Evolutionary conservation across 1,140 invertebrate genomes (phyloP).

Genomic region (Plodia interpunctella): DNA sequence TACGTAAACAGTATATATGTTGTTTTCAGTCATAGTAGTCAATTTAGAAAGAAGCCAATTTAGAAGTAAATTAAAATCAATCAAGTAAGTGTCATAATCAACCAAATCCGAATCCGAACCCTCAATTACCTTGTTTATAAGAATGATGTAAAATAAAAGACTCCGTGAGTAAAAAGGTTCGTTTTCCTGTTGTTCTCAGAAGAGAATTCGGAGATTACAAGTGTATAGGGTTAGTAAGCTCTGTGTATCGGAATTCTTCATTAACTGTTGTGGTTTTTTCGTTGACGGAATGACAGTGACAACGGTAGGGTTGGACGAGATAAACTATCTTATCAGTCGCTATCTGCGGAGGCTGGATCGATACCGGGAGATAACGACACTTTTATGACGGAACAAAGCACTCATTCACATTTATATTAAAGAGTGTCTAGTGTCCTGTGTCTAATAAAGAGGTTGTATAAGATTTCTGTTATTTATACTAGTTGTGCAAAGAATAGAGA

Average conservation of each 20-base stretch:
- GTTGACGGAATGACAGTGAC: slow-evolving; percentile 26
- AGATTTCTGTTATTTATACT: no score
- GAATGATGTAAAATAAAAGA: not conserved
- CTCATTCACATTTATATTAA: not conserved
- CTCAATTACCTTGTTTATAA: not conserved
- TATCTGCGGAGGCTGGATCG: slow-evolving; percentile 46
- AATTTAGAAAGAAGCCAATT: not conserved
- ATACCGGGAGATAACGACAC: slow-evolving; percentile 26
- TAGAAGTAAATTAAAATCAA: no score
- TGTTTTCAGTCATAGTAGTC: not conserved
- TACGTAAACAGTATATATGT: no score
- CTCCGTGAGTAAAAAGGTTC: not conserved
- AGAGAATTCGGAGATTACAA: slow-evolving; percentile 3
- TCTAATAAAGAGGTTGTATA: no score
- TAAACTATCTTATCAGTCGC: slow-evolving; percentile 58
- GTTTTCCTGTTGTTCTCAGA: not conserved
- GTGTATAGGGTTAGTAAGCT: not conserved
- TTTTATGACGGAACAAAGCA: slow-evolving; percentile 1
- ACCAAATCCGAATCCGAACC: no score
- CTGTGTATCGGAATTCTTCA: slow-evolving; percentile 5
- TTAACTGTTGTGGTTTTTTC: not conserved
- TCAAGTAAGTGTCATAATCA: no score
- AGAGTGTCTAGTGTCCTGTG: no score
- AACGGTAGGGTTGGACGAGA: slow-evolving; percentile 36
- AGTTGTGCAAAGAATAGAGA: no score